Conservation (phyloP, 2,888 invertebrate genomes). For the Stratiomys singularior region DNA sequence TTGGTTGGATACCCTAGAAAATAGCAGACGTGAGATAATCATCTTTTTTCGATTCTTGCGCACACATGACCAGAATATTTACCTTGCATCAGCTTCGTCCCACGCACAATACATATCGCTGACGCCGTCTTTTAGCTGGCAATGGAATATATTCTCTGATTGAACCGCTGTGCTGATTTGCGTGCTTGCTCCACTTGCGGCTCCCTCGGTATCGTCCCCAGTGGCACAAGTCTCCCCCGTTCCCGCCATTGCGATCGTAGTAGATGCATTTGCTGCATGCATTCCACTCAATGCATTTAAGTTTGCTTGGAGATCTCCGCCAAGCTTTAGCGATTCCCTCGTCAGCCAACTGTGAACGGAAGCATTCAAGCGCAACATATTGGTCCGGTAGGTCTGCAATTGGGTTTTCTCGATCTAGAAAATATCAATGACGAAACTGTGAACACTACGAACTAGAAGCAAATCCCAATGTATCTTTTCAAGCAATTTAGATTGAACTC, state of each 20-base stretch:
- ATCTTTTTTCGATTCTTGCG: neutral
- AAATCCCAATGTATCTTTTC: too few species aligned
- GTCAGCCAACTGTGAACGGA: slow-evolving; percentile 67
- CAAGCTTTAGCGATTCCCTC: slow-evolving; percentile 62
- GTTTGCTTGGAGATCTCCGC: slow-evolving; percentile 36
- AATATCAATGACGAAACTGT: slow-evolving; percentile 15
- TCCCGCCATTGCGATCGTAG: neutral
- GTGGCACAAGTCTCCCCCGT: slow-evolving; percentile 27
- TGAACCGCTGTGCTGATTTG: slow-evolving; percentile 58
- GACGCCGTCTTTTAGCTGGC: slow-evolving; percentile 73
- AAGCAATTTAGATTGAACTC: too few species aligned
- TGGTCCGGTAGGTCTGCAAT: slow-evolving; percentile 64
- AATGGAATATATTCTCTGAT: slow-evolving; percentile 64
- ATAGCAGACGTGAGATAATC: slow-evolving; percentile 1
- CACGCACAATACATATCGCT: slow-evolving; percentile 77
- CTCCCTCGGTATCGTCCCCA: slow-evolving; percentile 55
- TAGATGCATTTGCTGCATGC: slow-evolving; percentile 49
- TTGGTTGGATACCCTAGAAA: slow-evolving; percentile 75
- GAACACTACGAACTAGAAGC: too few species aligned
- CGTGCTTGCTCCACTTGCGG: slow-evolving; percentile 42
- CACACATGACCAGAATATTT: slow-evolving; percentile 56
- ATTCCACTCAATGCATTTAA: slow-evolving; percentile 27
- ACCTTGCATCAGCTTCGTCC: slow-evolving; percentile 77
- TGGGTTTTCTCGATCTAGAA: slow-evolving; percentile 63
- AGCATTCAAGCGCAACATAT: slow-evolving; percentile 66